A percentile compares a stretch with the other conserved stretches of the same genome.
These are phyloP conservation scores for Macrosteles quadrilineatus DNA, from an alignment of 1,140 invertebrate genomes.

Conservation along the genomic window DNA sequence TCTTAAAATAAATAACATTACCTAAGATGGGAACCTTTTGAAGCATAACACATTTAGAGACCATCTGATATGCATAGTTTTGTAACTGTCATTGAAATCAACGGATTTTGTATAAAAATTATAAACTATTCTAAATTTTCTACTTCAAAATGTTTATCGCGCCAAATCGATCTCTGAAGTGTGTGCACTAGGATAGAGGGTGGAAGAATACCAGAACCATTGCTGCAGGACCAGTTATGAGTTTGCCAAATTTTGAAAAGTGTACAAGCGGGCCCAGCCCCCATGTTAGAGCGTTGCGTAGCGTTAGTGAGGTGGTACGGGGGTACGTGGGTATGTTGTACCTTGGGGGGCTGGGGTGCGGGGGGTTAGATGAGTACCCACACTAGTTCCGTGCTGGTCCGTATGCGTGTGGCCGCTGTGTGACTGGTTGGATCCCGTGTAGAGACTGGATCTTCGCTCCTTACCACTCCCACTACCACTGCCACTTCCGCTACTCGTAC, in stretches of 20 bases:
- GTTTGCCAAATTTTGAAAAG: conserved; percentile 11
- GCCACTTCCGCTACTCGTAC: conserved; percentile 52
- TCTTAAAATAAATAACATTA: too few relatives aligned
- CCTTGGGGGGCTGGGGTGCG: conserved; percentile 49
- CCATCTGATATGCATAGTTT: too few relatives aligned
- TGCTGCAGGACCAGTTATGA: too few relatives aligned
- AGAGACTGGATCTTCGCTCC: conserved; percentile 54
- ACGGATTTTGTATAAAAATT: too few relatives aligned
- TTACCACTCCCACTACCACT: conserved; percentile 53
- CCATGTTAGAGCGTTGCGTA: conserved; percentile 18
- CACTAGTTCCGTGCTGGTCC: conserved; percentile 54
- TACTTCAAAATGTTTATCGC: too few relatives aligned
- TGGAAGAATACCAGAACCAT: too few relatives aligned
- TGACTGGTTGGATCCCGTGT: conserved; percentile 50
- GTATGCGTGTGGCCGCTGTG: conserved; percentile 47
- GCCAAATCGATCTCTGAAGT: too few relatives aligned
- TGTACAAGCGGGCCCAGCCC: conserved; percentile 32
- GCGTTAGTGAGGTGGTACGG: conserved; percentile 27
- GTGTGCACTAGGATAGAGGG: too few relatives aligned
- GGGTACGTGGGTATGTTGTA: conserved; percentile 35
- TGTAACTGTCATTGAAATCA: too few relatives aligned
- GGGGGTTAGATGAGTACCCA: conserved; percentile 56
- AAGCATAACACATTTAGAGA: too few relatives aligned
- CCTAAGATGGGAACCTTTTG: too few relatives aligned
- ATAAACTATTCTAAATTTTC: too few relatives aligned